Evolutionary conservation across 2,888 invertebrate species (phyloP).

Genomic region (Malacosoma neustria): DNA sequence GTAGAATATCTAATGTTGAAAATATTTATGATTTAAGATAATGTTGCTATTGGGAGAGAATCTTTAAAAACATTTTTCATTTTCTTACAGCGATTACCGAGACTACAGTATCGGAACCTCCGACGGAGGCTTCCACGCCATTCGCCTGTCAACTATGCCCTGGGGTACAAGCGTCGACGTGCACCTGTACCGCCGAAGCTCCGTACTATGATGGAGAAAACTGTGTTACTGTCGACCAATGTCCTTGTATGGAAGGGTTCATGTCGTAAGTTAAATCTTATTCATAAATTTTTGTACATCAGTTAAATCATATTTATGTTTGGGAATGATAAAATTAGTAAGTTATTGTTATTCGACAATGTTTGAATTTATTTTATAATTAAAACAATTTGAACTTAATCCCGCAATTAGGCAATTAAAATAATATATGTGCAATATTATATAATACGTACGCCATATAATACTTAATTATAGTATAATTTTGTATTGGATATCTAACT

Average conservation of each 20-base stretch:
- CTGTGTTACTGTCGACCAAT: constrained; percentile 82
- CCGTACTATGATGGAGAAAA: constrained; percentile 82
- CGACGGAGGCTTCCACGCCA: constrained; percentile 6
- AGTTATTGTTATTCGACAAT: neutral
- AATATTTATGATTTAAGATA: no score
- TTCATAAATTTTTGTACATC: no score
- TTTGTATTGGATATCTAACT: no score
- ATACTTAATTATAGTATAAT: no score
- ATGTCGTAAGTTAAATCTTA: constrained; percentile 49
- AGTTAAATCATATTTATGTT: no score
- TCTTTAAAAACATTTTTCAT: no score
- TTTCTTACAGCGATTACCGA: constrained; percentile 13
- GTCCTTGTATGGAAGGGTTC: constrained; percentile 85
- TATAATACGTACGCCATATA: no score
- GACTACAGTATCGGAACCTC: constrained; percentile 2
- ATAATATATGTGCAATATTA: no score
- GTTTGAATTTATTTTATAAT: neutral
- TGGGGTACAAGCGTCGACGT: constrained; percentile 43
- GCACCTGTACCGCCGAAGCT: constrained; percentile 66
- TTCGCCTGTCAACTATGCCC: constrained; percentile 67
- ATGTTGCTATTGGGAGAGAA: no score
- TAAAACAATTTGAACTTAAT: neutral
- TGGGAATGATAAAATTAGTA: neutral
- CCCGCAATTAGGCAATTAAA: no score
- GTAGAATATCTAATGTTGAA: no score